Evolutionary conservation across 1,140 invertebrate species (phyloP).

Genomic region (Zophobas morio): DNA sequence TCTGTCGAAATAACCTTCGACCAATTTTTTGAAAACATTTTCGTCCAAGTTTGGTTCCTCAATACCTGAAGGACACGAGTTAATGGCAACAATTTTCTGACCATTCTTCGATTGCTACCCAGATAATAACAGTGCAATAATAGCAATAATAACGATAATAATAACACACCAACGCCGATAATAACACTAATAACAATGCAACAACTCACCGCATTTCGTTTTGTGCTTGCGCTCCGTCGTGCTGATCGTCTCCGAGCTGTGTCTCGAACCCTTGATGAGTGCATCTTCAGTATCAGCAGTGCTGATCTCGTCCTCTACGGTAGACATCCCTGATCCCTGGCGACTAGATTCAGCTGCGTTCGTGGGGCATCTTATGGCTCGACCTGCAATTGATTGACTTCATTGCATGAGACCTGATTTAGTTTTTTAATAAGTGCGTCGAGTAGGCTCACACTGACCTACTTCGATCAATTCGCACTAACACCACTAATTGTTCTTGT

Average conservation of each 20-base stretch:
- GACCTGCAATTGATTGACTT: slow-evolving; percentile 22
- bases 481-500: too few species aligned
- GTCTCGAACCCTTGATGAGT: slow-evolving; percentile 14
- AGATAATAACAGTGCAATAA: too few species aligned
- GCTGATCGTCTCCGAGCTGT: slow-evolving; percentile 24
- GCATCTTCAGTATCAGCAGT: slow-evolving; percentile 19
- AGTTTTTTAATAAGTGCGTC: slow-evolving; percentile 16
- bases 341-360: slow-evolving; percentile 28
- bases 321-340: slow-evolving; percentile 1
- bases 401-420: slow-evolving; percentile 21
- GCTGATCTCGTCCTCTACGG: slow-evolving; percentile 34
- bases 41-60: too few species aligned
- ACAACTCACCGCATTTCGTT: slow-evolving; percentile 9
- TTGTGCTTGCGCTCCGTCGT: neutral
- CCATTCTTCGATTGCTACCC: too few species aligned
- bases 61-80: too few species aligned
- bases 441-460: slow-evolving; percentile 26
- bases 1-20: too few species aligned
- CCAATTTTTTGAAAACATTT: too few species aligned
- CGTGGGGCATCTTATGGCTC: slow-evolving; percentile 14
- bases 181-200: neutral
- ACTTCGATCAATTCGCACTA: slow-evolving; percentile 7
- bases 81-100: too few species aligned
- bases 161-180: too few species aligned
- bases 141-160: too few species aligned